Conservation (phyloP, 1,140 invertebrate species). For the Nasonia vitripennis region DNA sequence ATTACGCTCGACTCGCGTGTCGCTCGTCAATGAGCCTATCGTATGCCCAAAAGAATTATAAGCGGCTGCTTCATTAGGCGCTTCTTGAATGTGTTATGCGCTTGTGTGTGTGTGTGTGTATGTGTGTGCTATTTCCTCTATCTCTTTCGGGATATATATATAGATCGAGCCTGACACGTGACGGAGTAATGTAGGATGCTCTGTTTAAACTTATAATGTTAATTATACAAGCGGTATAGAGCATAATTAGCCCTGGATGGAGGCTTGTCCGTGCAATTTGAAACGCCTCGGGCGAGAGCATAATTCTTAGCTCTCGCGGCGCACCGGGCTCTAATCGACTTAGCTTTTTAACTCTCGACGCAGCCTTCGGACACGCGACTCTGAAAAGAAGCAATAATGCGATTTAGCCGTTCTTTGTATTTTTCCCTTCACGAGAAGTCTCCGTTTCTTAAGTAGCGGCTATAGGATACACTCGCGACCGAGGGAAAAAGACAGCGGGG, state of each 20-base stretch:
- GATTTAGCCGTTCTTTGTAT: background rate
- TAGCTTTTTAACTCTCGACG: background rate
- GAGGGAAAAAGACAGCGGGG: background rate
- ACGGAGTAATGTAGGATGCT: too few relatives aligned
- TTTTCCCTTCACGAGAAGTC: background rate
- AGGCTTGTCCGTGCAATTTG: background rate
- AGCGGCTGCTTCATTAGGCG: slow-evolving; percentile 1
- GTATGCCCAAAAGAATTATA: background rate
- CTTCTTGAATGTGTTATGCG: background rate
- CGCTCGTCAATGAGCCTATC: background rate
- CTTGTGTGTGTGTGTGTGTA: too few relatives aligned
- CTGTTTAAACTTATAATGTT: too few relatives aligned
- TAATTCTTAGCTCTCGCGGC: slow-evolving; percentile 1
- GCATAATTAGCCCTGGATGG: background rate
- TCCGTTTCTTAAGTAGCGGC: background rate
- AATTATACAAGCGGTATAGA: too few relatives aligned
- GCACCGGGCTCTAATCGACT: background rate
- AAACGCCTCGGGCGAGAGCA: background rate
- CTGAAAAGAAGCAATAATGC: background rate
- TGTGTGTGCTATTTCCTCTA: too few relatives aligned
- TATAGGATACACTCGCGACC: background rate
- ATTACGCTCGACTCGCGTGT: slow-evolving; percentile 7
- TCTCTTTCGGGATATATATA: too few relatives aligned
- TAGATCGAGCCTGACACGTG: too few relatives aligned
- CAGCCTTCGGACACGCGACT: background rate